These are phyloP conservation scores for Alouatta palliata DNA, from an alignment of 2,113 vertebrate genomes.

Conservation along the genomic window DNA sequence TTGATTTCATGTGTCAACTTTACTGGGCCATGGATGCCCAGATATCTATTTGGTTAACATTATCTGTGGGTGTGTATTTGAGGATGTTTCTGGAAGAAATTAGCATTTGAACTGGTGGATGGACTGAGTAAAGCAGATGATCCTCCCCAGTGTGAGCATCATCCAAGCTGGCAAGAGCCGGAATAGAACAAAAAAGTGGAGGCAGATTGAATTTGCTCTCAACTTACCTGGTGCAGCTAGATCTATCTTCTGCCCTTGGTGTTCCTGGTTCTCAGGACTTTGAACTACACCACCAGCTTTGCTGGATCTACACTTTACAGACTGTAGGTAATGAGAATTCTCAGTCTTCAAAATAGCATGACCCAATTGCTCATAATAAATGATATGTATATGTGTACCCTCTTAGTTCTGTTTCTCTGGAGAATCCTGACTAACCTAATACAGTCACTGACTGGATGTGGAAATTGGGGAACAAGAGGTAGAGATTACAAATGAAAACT, in stretches of 20 bases:
- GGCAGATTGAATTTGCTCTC: neutral
- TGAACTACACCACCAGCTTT: neutral
- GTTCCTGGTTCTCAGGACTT: neutral
- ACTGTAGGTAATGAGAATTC: neutral
- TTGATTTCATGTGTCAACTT: neutral
- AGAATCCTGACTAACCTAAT: neutral
- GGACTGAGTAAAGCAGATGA: neutral
- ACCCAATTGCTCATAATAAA: neutral
- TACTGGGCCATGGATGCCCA: neutral
- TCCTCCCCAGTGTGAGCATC: neutral
- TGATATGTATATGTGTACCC: neutral
- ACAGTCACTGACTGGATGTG: neutral
- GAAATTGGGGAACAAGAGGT: neutral
- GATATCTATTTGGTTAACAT: neutral
- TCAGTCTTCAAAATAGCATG: neutral
- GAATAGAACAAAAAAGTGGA: neutral
- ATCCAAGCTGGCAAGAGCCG: neutral
- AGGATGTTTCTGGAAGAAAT: neutral
- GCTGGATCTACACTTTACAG: neutral
- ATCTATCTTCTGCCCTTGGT: neutral
- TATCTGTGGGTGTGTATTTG: neutral
- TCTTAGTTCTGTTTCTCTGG: neutral
- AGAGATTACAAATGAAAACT: neutral
- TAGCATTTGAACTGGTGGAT: neutral
- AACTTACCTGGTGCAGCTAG: neutral